A percentile compares a stretch with the other conserved stretches of the same genome.
phyloP scores from a whole-genome alignment of 2,113 vertebrate species.

The Periophthalmus modestus region DNA sequence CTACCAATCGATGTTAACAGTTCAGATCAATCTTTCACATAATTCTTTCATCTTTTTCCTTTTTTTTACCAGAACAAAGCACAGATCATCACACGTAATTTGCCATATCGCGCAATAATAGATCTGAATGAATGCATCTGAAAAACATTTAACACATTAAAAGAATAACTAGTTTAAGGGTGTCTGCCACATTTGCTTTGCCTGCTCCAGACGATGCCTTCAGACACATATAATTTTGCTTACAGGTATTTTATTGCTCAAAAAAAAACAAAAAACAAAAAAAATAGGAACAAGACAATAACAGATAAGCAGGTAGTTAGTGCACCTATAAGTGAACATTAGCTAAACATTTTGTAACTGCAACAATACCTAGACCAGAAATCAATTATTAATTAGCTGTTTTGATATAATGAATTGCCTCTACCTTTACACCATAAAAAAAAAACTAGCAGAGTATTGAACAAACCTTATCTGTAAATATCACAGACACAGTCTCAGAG shows the following conservation, averaged over 20 bases:
- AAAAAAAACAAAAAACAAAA: no score
- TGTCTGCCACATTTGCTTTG: no score
- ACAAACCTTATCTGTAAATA: slow-evolving; percentile 38
- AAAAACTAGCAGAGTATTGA: slow-evolving; percentile 42
- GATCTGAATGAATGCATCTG: not conserved
- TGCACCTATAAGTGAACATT: not conserved
- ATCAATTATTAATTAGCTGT: not conserved
- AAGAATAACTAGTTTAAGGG: no score
- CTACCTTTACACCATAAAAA: slow-evolving; percentile 42
- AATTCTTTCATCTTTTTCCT: not conserved
- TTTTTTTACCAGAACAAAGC: not conserved
- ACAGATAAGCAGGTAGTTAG: no score
- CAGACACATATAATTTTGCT: no score
- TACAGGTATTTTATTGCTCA: no score
- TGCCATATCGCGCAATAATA: not conserved
- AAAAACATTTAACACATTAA: not conserved
- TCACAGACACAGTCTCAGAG: slow-evolving; percentile 22
- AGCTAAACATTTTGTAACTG: not conserved
- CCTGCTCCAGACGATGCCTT: no score
- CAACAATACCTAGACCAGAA: not conserved
- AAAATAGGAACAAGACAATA: no score
- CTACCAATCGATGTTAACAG: not conserved
- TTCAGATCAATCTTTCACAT: not conserved
- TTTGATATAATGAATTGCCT: not conserved
- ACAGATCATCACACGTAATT: not conserved